phyloP scores from a whole-genome alignment of 2,113 vertebrate genomes.

The Laterallus jamaicensis region DNA sequence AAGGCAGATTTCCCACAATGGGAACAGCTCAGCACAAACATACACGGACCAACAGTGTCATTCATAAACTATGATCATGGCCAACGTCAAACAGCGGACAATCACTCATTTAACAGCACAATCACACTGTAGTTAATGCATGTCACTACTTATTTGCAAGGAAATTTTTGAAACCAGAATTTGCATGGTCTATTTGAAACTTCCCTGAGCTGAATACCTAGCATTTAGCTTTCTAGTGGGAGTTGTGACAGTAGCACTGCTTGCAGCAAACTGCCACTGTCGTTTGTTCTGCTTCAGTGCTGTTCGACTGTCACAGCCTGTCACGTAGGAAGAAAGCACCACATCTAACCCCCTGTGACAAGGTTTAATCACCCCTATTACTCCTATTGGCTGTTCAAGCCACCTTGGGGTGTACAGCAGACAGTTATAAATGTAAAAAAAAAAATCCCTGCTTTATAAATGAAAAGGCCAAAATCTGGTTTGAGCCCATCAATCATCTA shows the following conservation, averaged over 20 bases:
- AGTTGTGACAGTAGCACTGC: constrained; percentile 70
- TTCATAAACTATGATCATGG: neutral
- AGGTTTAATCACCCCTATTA: constrained; percentile 76
- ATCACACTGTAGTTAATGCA: constrained; percentile 1
- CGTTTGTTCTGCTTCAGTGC: constrained; percentile 77
- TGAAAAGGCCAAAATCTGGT: neutral
- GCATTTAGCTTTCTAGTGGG: constrained; percentile 58
- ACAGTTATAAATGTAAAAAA: neutral
- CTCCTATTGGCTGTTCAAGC: constrained; percentile 65
- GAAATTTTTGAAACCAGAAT: constrained; percentile 34
- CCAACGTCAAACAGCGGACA: neutral
- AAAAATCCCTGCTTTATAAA: neutral
- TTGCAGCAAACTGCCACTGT: constrained; percentile 74
- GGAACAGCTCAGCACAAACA: neutral
- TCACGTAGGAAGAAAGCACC: constrained; percentile 71
- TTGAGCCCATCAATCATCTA: neutral
- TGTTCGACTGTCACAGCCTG: constrained; percentile 77
- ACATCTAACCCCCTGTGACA: constrained; percentile 71
- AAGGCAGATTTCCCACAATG: neutral
- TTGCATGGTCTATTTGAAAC: constrained; percentile 45
- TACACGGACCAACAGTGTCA: neutral
- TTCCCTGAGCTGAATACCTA: constrained; percentile 46
- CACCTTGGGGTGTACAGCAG: constrained; percentile 52
- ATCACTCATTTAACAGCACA: neutral
- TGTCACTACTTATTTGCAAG: constrained; percentile 3